Conservation (phyloP, 1,140 invertebrate genomes). For the Sweltsa coloradensis region DNA sequence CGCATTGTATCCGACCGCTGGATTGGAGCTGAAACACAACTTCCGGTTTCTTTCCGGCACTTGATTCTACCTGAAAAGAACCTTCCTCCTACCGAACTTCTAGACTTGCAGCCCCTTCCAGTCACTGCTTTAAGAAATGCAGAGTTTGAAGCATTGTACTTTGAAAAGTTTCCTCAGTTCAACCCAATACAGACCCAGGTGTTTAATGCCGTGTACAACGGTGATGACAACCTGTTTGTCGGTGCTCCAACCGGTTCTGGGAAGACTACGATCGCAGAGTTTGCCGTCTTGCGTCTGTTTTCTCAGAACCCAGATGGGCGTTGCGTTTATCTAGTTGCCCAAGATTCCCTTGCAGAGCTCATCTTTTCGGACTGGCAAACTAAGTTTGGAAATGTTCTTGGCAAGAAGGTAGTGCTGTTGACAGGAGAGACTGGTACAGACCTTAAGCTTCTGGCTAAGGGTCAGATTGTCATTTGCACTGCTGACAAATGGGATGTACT, state of each 20-base stretch:
- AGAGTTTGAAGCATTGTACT: conserved; percentile 77
- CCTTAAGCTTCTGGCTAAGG: conserved; percentile 54
- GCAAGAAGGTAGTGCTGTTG: conserved; percentile 82
- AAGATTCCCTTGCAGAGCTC: conserved; percentile 83
- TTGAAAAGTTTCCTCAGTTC: conserved; percentile 81
- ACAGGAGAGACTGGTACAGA: conserved; percentile 98
- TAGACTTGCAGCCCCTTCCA: conserved; percentile 95
- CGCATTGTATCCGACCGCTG: conserved; percentile 50
- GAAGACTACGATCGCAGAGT: conserved; percentile 94
- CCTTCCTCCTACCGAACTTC: conserved; percentile 89
- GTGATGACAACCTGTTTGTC: conserved; percentile 97
- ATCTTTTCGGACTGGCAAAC: conserved; percentile 83
- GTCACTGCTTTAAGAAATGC: conserved; percentile 73
- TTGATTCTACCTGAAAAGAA: conserved; percentile 97
- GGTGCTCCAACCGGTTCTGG: conserved; percentile 90
- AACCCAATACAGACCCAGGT: conserved; percentile 99
- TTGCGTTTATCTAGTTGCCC: conserved; percentile 89
- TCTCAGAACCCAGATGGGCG: conserved; percentile 55
- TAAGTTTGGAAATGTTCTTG: conserved; percentile 71
- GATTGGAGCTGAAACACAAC: conserved; percentile 88
- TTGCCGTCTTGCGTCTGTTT: conserved; percentile 85
- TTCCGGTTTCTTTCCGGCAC: conserved; percentile 96
- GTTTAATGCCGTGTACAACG: conserved; percentile 97
- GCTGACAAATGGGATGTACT: conserved; percentile 99
- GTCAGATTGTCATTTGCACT: conserved; percentile 74